A percentile compares a stretch with the other conserved stretches of the same genome.
These are phyloP conservation scores for Dendrocopos noguchii DNA, from an alignment of 2,113 vertebrate species.

Conservation along the genomic window DNA sequence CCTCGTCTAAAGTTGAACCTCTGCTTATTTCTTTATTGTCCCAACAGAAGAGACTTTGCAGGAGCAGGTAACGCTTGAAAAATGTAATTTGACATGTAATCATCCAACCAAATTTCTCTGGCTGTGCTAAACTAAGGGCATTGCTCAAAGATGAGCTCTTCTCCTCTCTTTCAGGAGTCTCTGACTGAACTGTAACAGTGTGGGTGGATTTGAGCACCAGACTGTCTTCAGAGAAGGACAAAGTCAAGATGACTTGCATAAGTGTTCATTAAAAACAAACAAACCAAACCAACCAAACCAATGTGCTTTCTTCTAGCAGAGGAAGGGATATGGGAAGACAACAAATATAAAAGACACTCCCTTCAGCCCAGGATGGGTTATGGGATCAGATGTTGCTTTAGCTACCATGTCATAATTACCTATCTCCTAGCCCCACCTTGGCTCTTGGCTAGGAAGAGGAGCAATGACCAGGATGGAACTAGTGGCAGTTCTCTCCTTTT, in stretches of 20 bases:
- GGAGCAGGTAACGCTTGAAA: not conserved
- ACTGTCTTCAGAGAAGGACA: not conserved
- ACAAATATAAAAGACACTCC: not conserved
- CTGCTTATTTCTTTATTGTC: not conserved
- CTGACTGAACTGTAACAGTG: not conserved
- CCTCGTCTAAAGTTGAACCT: rapidly evolving
- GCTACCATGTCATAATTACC: rapidly evolving
- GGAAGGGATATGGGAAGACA: not conserved
- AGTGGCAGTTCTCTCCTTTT: not conserved
- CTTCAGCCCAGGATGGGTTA: not conserved
- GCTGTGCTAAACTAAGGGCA: not conserved
- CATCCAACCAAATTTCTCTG: not conserved
- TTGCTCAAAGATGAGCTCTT: not conserved
- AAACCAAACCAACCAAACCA: no score
- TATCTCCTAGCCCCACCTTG: not conserved
- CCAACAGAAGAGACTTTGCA: not conserved
- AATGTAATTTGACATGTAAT: not conserved
- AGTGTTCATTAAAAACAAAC: not conserved
- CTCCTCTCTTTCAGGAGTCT: not conserved
- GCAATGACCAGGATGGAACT: not conserved
- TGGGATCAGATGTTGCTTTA: not conserved
- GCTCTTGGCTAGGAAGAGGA: not conserved
- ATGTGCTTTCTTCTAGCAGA: not conserved
- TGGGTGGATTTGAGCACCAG: not conserved
- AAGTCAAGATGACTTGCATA: not conserved